These are phyloP conservation scores for Poecilia gillii DNA, from an alignment of 2,797 vertebrate genomes.

Conservation along the genomic window DNA sequence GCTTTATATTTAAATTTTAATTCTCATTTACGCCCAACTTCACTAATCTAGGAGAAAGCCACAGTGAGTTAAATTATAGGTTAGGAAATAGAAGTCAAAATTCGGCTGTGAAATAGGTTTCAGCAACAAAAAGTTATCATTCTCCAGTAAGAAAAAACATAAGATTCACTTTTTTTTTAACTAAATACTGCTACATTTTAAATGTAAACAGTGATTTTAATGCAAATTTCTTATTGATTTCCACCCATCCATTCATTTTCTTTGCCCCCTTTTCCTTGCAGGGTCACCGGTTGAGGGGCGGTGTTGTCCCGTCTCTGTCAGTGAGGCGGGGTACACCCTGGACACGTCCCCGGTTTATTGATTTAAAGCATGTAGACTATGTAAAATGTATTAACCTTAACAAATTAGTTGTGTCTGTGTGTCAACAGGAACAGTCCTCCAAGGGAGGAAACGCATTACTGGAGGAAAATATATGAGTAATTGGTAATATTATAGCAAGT, in stretches of 20 bases:
- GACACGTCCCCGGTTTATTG: neutral
- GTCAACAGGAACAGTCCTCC: neutral
- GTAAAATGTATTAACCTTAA: neutral
- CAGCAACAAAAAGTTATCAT: neutral
- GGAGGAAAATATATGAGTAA: neutral
- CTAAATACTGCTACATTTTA: neutral
- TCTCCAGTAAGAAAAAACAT: too few relatives aligned
- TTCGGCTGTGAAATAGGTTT: neutral
- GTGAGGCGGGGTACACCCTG: neutral
- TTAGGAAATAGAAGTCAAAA: constrained; percentile 1
- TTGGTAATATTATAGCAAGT: neutral
- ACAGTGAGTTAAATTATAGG: neutral
- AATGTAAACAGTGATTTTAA: neutral
- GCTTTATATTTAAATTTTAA: neutral
- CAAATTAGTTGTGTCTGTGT: neutral
- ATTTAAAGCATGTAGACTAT: neutral
- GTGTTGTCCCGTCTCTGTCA: neutral
- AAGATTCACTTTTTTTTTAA: neutral
- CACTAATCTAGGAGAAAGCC: neutral
- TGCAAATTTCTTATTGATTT: neutral
- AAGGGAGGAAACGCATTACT: too few relatives aligned
- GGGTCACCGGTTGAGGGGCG: neutral
- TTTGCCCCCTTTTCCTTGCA: neutral
- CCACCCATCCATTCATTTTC: neutral
- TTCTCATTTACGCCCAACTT: neutral